These are phyloP conservation scores for Pungitius pungitius DNA, from an alignment of 2,113 vertebrate species.

Conservation along the genomic window DNA sequence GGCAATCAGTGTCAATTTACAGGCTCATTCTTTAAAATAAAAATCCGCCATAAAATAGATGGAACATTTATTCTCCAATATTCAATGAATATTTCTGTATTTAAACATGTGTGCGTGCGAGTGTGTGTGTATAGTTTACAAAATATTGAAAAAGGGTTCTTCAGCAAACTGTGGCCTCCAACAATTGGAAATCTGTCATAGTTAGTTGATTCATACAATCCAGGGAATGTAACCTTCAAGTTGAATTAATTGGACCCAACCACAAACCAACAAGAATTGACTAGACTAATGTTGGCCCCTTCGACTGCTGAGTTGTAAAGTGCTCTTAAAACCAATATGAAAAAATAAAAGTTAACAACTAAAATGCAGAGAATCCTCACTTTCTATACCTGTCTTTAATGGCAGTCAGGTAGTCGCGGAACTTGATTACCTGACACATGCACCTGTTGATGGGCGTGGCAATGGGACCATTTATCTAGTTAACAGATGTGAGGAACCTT, in stretches of 20 bases:
- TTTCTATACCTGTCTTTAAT: slow-evolving; percentile 47
- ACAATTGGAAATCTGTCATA: slow-evolving; percentile 74
- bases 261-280: slow-evolving; percentile 53
- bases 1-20: slow-evolving; percentile 26
- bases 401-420: slow-evolving; percentile 46
- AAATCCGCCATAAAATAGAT: slow-evolving; percentile 30
- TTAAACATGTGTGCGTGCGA: not conserved
- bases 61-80: slow-evolving; percentile 6
- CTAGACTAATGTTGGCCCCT: slow-evolving; percentile 53
- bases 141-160: slow-evolving; percentile 42
- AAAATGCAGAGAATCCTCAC: slow-evolving; percentile 15
- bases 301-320: slow-evolving; percentile 68
- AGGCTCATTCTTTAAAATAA: slow-evolving; percentile 15
- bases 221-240: slow-evolving; percentile 63
- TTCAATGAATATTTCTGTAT: not conserved
- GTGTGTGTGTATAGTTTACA: not conserved
- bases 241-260: slow-evolving; percentile 66
- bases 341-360: slow-evolving; percentile 58
- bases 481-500: slow-evolving; percentile 16
- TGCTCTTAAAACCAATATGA: slow-evolving; percentile 62
- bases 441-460: slow-evolving; percentile 30
- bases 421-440: slow-evolving; percentile 34
- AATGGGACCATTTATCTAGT: slow-evolving; percentile 38
- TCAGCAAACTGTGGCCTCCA: slow-evolving; percentile 56
- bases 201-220: slow-evolving; percentile 75